Evolutionary conservation across 2,888 invertebrate genomes (phyloP), one percentile per base, ranked within the genome.

Genomic region (Xylota sylvarum): DNA sequence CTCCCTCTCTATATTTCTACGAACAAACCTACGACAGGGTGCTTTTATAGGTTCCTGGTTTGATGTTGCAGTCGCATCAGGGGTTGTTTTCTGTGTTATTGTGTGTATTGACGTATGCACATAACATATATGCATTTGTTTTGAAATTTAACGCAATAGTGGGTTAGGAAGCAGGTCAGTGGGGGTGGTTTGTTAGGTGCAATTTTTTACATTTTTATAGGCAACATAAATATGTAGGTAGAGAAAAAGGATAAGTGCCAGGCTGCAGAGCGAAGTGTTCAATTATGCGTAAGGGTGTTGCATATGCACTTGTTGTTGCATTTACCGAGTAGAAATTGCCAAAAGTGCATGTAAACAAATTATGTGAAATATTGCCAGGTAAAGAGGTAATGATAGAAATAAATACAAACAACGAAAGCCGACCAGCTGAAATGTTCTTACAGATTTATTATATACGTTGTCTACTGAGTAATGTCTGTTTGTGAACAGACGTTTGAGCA

Each of bases 211-310:
- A 17, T 70, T 80, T 50, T 80, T 50, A 64, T 65, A 48, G 48
- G 60, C 56, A 32, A 58, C 58, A 40, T 43, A n/a, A n/a, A n/a
- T n/a, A n/a, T n/a, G n/a, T n/a, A 55, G 35, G 73, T 67, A 46
- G 30, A 46, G 32, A 40, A 56, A 52, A 55, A 43, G 19, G 58
- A 65, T 14, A 14, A 43, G 43, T 43, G 46, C 55, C 46, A 40
- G 67, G 62, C 35, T 65, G 72, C 27, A 30, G 35, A 64, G 74
- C 37, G 65, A 65, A 70, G 58, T 76, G 73, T 72, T 81, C 64
- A 76, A 73, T 86, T 86, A 77, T 82, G 86, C 73, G 69, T 81
- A 58, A 72, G 77, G 69, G 77, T 82, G 78, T 82, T 82, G 85
- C 65, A 64, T 69, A 46, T 78, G 52, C 77, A 86, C 86, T 82